phyloP scores from a whole-genome alignment of 2,888 invertebrate species.

The Ypsolopha sequella region DNA sequence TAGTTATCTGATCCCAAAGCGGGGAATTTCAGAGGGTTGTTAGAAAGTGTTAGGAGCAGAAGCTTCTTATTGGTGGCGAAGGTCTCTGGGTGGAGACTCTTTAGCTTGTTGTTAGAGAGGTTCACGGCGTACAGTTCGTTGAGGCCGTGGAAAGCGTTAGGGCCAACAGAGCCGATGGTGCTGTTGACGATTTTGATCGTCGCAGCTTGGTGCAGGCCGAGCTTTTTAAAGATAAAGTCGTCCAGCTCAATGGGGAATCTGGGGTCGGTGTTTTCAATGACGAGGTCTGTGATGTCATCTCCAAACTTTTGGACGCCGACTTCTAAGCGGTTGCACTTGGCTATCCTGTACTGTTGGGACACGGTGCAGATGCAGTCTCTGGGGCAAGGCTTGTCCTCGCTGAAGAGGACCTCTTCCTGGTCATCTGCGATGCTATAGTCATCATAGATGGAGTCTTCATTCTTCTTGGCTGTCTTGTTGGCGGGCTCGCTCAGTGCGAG shows the following conservation, averaged over 20 bases:
- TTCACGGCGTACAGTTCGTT: constrained; percentile 76
- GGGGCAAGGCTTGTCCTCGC: constrained; percentile 69
- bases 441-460: constrained; percentile 46
- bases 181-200: constrained; percentile 79
- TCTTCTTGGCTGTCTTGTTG: constrained; percentile 41
- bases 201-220: constrained; percentile 75
- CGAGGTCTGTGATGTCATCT: constrained; percentile 74
- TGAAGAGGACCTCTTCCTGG: constrained; percentile 58
- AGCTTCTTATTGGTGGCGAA: constrained; percentile 77
- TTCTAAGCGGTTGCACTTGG: constrained; percentile 77
- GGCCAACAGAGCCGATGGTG: constrained; percentile 74
- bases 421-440: constrained; percentile 57
- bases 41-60: constrained; percentile 74
- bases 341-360: constrained; percentile 72
- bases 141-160: constrained; percentile 78
- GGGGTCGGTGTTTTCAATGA: constrained; percentile 74
- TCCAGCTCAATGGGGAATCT: constrained; percentile 71
- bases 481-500: constrained; percentile 38
- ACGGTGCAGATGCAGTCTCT: constrained; percentile 74
- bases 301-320: constrained; percentile 76
- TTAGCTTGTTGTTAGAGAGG: constrained; percentile 76
- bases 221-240: constrained; percentile 70
- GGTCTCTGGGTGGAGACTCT: constrained; percentile 76
- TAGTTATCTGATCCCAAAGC: constrained; percentile 49
- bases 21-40: constrained; percentile 73